Evolutionary conservation across 2,888 invertebrate genomes (phyloP).

Genomic region (Hypena proboscidalis): DNA sequence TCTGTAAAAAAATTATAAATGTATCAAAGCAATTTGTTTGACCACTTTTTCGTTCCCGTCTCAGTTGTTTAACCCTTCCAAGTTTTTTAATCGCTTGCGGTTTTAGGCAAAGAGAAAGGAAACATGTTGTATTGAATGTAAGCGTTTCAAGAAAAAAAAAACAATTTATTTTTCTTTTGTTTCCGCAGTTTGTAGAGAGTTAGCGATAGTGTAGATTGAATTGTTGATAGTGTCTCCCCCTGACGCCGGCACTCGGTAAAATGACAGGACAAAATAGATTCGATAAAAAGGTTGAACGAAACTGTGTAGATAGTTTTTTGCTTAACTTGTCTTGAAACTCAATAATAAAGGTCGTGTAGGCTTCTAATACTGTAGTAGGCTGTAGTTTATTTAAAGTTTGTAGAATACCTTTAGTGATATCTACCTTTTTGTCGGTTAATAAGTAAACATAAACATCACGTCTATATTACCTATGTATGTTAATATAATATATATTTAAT

Average conservation of each 20-base stretch:
- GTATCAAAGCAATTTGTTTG: constrained; percentile 45
- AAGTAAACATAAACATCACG: too few species aligned
- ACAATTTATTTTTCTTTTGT: constrained; percentile 13
- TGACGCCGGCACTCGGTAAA: constrained; percentile 14
- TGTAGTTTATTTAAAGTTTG: not conserved
- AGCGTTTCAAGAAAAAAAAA: constrained; percentile 24
- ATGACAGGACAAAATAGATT: constrained; percentile 20
- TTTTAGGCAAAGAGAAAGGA: constrained; percentile 39
- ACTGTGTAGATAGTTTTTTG: constrained; percentile 1
- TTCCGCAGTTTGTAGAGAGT: not conserved
- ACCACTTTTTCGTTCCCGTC: constrained; percentile 48
- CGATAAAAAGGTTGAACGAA: not conserved
- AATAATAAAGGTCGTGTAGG: not conserved
- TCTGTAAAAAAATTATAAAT: constrained; percentile 44
- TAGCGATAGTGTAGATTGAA: constrained; percentile 16
- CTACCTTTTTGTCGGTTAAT: too few species aligned
- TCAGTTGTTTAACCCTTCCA: constrained; percentile 48
- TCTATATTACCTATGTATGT: too few species aligned
- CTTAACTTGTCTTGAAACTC: constrained; percentile 1
- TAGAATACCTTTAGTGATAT: not conserved
- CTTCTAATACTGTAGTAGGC: not conserved
- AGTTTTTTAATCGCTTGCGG: constrained; percentile 52
- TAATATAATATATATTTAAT: too few species aligned
- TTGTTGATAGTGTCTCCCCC: constrained; percentile 24
- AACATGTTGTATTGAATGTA: constrained; percentile 39